Percentiles rank a stretch among this genome's conserved stretches.
These are phyloP conservation scores for Macaca nemestrina DNA, from an alignment of 2,113 vertebrate species.

Conservation along the genomic window DNA sequence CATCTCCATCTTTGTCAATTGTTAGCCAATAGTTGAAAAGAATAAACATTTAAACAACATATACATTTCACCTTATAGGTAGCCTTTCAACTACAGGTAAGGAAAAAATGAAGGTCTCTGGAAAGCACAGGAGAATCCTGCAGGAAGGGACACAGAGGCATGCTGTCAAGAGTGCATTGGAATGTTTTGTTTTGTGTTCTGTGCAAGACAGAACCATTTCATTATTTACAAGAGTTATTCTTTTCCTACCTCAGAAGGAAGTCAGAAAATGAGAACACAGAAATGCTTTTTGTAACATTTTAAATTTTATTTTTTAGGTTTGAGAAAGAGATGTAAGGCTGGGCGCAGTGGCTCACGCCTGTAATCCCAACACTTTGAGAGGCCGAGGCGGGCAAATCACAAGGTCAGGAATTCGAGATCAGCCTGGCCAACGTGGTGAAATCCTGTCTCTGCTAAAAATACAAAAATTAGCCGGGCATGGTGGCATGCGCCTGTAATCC, in stretches of 20 bases:
- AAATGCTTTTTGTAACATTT: neutral
- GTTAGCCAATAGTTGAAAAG: conserved; percentile 1
- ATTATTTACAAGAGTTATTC: conserved; percentile 45
- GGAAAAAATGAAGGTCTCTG: neutral
- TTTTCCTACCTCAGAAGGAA: conserved; percentile 11
- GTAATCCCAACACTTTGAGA: too few species aligned
- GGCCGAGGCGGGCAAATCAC: too few species aligned
- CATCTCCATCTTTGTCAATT: neutral
- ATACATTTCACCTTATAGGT: neutral
- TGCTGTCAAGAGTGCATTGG: neutral
- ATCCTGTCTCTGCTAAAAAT: too few species aligned
- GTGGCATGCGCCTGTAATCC: too few species aligned
- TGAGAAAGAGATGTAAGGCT: neutral
- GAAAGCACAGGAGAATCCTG: neutral
- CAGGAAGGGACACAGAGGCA: neutral
- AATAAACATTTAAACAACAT: conserved; percentile 15
- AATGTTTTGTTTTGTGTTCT: neutral
- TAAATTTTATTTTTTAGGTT: conserved; percentile 15
- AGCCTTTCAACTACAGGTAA: neutral
- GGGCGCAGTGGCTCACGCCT: too few species aligned
- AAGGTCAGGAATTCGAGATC: too few species aligned
- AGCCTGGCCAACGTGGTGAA: too few species aligned
- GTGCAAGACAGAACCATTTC: conserved; percentile 32
- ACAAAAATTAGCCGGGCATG: too few species aligned
- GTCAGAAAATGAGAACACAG: neutral